Conservation (phyloP, 1,140 invertebrate genomes). For the Hormaphis cornu region DNA sequence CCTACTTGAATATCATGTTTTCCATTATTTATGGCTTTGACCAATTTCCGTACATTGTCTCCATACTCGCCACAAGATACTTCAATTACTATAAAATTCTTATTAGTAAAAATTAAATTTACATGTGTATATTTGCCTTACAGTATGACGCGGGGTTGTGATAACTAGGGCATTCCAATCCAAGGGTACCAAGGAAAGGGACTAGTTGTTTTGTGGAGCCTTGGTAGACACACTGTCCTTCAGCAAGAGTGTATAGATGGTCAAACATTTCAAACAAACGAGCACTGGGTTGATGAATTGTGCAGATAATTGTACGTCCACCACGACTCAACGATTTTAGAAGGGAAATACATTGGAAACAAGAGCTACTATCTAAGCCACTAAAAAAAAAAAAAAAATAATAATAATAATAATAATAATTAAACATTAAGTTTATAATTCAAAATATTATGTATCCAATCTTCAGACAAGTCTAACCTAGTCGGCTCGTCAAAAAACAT, state of each 20-base stretch:
- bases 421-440: conserved; percentile 61
- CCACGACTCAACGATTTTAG: conserved; percentile 72
- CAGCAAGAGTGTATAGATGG: conserved; percentile 77
- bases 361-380: conserved; percentile 82
- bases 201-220: conserved; percentile 65
- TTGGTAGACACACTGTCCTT: conserved; percentile 80
- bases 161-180: conserved; percentile 77
- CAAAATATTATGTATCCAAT: conserved; percentile 63
- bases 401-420: too few relatives aligned
- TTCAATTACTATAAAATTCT: conserved; percentile 62
- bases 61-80: conserved; percentile 92
- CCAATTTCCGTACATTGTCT: conserved; percentile 72
- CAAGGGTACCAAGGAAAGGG: conserved; percentile 68
- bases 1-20: conserved; percentile 62
- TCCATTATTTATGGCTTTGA: conserved; percentile 72
- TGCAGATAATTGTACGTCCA: conserved; percentile 84
- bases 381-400: conserved; percentile 47
- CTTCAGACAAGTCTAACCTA: conserved; percentile 46
- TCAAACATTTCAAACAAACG: conserved; percentile 94
- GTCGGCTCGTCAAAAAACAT: conserved; percentile 99
- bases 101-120: neutral
- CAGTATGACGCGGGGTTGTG: conserved; percentile 93
- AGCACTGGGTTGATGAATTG: conserved; percentile 93
- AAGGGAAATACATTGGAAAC: conserved; percentile 74
- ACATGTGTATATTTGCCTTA: conserved; percentile 45